Evolutionary conservation across 2,797 vertebrate genomes (phyloP), one percentile per base, ranked within the genome.

Genomic region (Eptatretus atami): DNA sequence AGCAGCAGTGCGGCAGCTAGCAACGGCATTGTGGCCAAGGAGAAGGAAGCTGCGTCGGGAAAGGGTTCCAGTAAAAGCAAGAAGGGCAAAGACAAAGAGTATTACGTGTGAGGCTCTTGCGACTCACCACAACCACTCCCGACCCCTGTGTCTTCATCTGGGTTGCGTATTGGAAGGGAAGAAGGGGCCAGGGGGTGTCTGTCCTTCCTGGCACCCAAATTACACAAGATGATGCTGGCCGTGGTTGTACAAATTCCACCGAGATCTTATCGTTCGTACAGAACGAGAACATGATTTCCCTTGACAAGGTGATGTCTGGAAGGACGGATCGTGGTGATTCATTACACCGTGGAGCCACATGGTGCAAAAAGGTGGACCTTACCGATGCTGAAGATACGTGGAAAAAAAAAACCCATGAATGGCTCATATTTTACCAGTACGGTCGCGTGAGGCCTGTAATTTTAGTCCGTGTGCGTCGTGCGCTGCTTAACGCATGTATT

Each of bases 31-130:
- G 77, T 92, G 1, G 81, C 95, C 67, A 96, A 96, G 75, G 88
- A 95, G 72, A 96, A 98, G 63, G 83, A 82, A 53, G 79, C 80
- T 70, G 83, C 80, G 79, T 81, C 80, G 57, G 77, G 80, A 65
- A 92, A 93, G 77, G 80, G 80, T 72, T 78, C 83, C 68, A 78
- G 74, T 77, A 95, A 95, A 78, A 83, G 79, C 72, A 98, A 96
- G 84, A 98, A 95, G 77, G 92, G 93, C 78, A 98, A 98, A 79
- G 86, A 95, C 78, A 98, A 92, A 75, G 92, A 98, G 74, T 98
- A 96, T 74, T 98, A 98, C 52, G 92, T 98, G 81, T 98, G 86
- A 98, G 82, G 73, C 70, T 75, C 68, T 71, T 71, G 75, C 73
- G 76, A 66, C 74, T 73, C 77, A 78, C 70, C 66, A 72, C 73